These are phyloP conservation scores for Drosophila bifasciata DNA, from an alignment of 1,140 invertebrate genomes.

Conservation along the genomic window DNA sequence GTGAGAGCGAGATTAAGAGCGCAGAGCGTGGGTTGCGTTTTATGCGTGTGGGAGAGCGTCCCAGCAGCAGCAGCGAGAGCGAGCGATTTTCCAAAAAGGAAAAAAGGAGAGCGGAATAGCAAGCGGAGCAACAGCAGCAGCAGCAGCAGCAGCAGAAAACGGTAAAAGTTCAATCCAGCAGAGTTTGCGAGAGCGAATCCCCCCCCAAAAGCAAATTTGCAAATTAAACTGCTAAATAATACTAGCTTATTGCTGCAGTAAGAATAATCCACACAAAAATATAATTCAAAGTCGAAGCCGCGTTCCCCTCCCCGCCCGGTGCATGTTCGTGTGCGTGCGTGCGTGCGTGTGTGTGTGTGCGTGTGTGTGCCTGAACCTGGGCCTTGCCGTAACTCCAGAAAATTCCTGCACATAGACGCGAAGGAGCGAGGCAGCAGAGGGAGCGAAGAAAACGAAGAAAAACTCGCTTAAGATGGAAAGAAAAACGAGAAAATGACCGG, in stretches of 20 bases:
- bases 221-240: slow-evolving; percentile 8
- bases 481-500: slow-evolving; percentile 3
- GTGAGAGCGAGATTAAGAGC: slow-evolving; percentile 16
- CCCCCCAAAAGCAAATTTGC: slow-evolving; percentile 1
- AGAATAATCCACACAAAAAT: neutral
- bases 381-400: slow-evolving; percentile 36
- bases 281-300: slow-evolving; percentile 2
- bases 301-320: too few species aligned
- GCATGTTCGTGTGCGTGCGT: slow-evolving; percentile 26
- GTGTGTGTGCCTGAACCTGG: slow-evolving; percentile 24
- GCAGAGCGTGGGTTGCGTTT: too few species aligned
- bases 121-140: slow-evolving; percentile 29
- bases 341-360: slow-evolving; percentile 20
- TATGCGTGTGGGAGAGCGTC: slow-evolving; percentile 20
- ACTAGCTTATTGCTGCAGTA: neutral
- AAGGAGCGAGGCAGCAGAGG: neutral
- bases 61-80: slow-evolving; percentile 40
- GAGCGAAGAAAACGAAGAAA: slow-evolving; percentile 6
- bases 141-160: slow-evolving; percentile 25
- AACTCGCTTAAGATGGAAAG: slow-evolving; percentile 1
- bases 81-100: slow-evolving; percentile 20
- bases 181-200: too few species aligned
- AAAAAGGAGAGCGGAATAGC: neutral
- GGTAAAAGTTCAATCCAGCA: too few species aligned
- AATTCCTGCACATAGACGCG: slow-evolving; percentile 15